Base-by-base conservation (phyloP, 92 coral and sea anemone species). In the Anthopleura xanthogrammica region DNA sequence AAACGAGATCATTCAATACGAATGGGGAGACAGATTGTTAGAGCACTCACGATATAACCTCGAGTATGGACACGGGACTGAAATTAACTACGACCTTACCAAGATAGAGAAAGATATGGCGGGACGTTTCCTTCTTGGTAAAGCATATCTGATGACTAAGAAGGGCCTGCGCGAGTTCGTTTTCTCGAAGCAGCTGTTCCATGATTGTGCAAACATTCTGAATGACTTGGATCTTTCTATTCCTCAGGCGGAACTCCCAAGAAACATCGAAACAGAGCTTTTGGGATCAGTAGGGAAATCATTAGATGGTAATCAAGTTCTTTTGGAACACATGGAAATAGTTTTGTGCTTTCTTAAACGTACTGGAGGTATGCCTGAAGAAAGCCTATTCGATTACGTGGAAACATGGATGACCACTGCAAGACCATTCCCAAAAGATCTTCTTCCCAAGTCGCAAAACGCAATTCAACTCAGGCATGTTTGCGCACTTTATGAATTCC, bases 151-250 rank as follows among this genome's bases (percentile, higher is more conserved):
- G 14, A 80, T 87, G 23, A 83, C 93, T 9, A 50, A 16, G 20
- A 88, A 83, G 16, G 93, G 95, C 23, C 36, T 90, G 60, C 92
- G 90, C 22, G 83, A 92, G 77, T 97, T 97, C 50, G 92, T 97
- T 23, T 97, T 97, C 81, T 89, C 99, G 48, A 87, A 89, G 77
- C 97, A 94, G 83, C 99, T 97, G 60, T 97, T 97, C 90, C 98
- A 92, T 70, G 88, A 95, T 66, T 90, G 98, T 72, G 91, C 91
- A 17, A 88, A 90, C 39, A 90, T 94, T 55, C 90, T 97, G 75
- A 92, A 85, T 75, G 94, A n/a, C n/a, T n/a, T n/a, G n/a, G n/a
- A 92, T 29, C 79, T 85, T 76, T 36, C 90, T 36, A 87, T 92
- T 70, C 93, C 97, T 4, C 99, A 97, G 83, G 84, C 83, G 11